Conservation (phyloP, 64 coral and sea anemone species). For the Cladopsammia gracilis region DNA sequence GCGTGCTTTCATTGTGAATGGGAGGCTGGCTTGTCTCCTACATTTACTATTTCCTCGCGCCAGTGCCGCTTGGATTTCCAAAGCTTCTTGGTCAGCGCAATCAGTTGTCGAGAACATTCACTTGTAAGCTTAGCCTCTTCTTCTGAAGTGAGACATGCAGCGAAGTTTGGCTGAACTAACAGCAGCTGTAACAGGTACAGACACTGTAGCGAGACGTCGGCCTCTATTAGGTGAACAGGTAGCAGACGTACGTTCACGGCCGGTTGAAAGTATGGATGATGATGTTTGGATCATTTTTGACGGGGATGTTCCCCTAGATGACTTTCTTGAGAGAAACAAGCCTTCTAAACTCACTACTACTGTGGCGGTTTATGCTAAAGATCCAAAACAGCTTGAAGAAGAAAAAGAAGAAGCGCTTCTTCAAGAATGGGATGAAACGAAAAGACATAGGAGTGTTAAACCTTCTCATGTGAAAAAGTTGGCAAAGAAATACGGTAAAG, state of each 20-base stretch:
- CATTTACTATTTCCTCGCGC: too few species aligned
- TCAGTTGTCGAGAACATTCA: slow-evolving; percentile 39
- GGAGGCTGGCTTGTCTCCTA: too few species aligned
- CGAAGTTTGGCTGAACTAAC: slow-evolving; percentile 12
- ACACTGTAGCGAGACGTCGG: too few species aligned
- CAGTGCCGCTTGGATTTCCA: not conserved
- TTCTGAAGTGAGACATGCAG: slow-evolving; percentile 45
- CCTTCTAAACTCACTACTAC: not conserved
- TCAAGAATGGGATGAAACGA: not conserved
- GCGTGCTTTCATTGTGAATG: too few species aligned
- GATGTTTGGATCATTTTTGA: not conserved
- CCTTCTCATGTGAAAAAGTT: not conserved
- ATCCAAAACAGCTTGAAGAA: not conserved
- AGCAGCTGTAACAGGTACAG: too few species aligned
- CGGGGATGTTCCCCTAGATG: not conserved
- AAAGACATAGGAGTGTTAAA: not conserved
- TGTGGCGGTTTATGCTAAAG: not conserved
- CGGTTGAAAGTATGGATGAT: not conserved
- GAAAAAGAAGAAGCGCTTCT: too few species aligned
- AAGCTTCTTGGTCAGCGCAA: not conserved
- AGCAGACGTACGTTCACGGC: not conserved
- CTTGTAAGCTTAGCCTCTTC: slow-evolving; percentile 36
- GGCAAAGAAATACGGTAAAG: slow-evolving; percentile 25
- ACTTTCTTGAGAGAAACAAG: slow-evolving; percentile 4
- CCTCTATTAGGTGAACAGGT: too few species aligned